These are phyloP conservation scores for Leptinotarsa juncta DNA, from an alignment of 2,888 invertebrate species.

Conservation along the genomic window DNA sequence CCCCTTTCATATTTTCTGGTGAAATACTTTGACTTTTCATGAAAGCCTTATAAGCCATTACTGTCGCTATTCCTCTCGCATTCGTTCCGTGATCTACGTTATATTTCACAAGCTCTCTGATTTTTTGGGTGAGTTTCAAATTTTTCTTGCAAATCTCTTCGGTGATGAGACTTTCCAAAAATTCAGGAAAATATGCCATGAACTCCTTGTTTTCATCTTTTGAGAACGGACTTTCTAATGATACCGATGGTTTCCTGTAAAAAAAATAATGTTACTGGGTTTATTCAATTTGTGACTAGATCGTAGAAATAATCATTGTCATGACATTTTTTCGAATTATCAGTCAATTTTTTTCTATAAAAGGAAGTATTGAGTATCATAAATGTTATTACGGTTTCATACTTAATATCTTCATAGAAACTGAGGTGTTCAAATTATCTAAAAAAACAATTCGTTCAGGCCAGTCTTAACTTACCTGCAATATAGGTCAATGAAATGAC, in stretches of 20 bases:
- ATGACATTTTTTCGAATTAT: no score
- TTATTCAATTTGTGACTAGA: no score
- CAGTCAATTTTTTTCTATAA: no score
- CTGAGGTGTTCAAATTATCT: no score
- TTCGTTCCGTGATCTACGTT: slow-evolving; percentile 15
- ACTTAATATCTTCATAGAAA: no score
- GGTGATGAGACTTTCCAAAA: neutral
- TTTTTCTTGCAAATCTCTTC: neutral
- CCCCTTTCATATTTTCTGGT: slow-evolving; percentile 14
- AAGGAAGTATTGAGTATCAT: no score
- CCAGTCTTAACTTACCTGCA: no score
- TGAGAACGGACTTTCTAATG: neutral
- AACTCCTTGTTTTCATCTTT: neutral
- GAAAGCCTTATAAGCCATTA: slow-evolving; percentile 9
- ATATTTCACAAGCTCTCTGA: slow-evolving; percentile 10
- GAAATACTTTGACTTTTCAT: slow-evolving; percentile 19
- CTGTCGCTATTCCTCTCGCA: slow-evolving; percentile 13
- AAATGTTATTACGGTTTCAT: no score
- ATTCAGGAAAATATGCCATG: neutral
- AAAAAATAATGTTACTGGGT: neutral
- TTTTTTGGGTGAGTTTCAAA: slow-evolving; percentile 2
- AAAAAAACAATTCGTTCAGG: no score
- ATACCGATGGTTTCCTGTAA: neutral
- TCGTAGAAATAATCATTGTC: no score
- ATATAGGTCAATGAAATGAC: no score